Evolutionary conservation across 2,113 vertebrate species (phyloP).

Genomic region (Alligator mississippiensis): DNA sequence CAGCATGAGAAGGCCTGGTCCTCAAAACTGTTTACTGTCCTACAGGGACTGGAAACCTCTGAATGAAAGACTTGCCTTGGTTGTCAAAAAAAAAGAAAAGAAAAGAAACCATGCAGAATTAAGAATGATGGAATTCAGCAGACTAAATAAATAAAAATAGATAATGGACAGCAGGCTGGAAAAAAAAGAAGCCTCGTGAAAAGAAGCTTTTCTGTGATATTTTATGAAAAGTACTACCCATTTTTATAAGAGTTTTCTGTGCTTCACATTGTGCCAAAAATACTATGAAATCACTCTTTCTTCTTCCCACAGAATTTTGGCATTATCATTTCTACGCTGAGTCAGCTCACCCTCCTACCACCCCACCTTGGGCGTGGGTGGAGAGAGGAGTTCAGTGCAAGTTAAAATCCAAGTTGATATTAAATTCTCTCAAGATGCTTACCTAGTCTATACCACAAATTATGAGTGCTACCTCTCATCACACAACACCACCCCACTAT

Average conservation of each 20-base stretch:
- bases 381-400: neutral
- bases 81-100: neutral
- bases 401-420: neutral
- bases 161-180: neutral
- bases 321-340: neutral
- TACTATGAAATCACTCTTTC: fast-evolving
- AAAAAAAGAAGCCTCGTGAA: neutral
- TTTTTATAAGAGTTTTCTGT: neutral
- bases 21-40: neutral
- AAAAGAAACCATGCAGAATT: neutral
- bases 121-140: neutral
- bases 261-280: neutral
- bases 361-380: too few relatives aligned
- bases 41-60: fast-evolving
- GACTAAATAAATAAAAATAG: neutral
- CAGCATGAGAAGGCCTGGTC: neutral
- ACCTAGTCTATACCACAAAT: neutral
- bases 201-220: neutral
- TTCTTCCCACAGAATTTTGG: neutral
- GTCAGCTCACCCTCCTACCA: neutral
- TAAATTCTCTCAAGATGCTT: neutral
- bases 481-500: too few relatives aligned
- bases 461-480: neutral
- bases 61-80: neutral
- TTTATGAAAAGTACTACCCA: neutral